A percentile compares a stretch with the other conserved stretches of the same genome.
These are phyloP conservation scores for Drosophila meridionalis DNA, from an alignment of 2,888 invertebrate species.

Conservation along the genomic window DNA sequence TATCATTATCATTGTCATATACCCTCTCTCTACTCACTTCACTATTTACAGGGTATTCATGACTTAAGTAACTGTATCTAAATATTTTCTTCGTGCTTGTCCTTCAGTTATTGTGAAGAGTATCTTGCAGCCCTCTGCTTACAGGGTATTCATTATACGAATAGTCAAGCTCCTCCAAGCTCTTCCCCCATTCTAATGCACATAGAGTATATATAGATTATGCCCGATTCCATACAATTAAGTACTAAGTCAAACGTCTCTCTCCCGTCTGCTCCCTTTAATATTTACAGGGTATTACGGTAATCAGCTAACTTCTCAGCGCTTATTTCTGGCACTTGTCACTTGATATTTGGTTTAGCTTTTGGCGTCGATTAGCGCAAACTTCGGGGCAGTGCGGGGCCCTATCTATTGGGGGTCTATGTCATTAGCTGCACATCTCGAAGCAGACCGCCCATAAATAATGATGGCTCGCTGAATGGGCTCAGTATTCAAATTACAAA, in stretches of 20 bases:
- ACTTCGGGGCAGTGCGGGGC: background rate
- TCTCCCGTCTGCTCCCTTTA: background rate
- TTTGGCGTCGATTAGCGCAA: slow-evolving; percentile 64
- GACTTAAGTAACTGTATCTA: background rate
- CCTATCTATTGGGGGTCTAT: slow-evolving; percentile 7
- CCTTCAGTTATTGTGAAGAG: no score
- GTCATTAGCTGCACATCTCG: slow-evolving; percentile 41
- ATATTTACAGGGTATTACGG: slow-evolving; percentile 9
- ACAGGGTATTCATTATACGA: no score
- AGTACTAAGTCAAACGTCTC: background rate
- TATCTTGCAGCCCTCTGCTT: no score
- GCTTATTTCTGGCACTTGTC: slow-evolving; percentile 36
- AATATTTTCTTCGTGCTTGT: no score
- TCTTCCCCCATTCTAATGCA: background rate
- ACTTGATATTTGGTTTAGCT: slow-evolving; percentile 54
- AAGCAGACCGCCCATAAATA: slow-evolving; percentile 58
- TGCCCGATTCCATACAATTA: background rate
- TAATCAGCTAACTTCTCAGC: slow-evolving; percentile 3
- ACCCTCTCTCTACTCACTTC: background rate
- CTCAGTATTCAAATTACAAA: slow-evolving; percentile 66
- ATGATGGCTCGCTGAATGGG: slow-evolving; percentile 60
- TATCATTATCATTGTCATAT: background rate
- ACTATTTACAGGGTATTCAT: background rate
- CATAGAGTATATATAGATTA: background rate
- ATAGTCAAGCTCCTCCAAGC: no score